Conservation (phyloP, 2,113 vertebrate species). For the Catharus minimus region DNA sequence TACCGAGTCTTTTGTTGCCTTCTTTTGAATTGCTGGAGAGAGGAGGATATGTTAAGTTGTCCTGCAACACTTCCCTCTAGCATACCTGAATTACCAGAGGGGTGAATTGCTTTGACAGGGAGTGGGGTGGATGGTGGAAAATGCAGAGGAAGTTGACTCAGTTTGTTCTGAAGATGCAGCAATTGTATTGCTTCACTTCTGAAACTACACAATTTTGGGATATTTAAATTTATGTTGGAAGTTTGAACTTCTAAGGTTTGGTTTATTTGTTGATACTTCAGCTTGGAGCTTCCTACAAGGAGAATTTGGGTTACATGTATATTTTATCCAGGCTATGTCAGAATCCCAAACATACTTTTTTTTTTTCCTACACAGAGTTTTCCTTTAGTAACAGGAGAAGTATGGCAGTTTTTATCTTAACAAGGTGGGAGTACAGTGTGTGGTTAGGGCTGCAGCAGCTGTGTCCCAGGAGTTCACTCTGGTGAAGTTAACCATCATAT, state of each 20-base stretch:
- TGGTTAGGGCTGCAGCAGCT: neutral
- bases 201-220: neutral
- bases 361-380: neutral
- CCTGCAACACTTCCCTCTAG: neutral
- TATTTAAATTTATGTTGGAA: neutral
- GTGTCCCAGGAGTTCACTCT: neutral
- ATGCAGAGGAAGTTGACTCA: neutral
- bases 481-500: neutral
- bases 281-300: neutral
- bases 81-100: neutral
- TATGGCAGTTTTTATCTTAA: neutral
- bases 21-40: neutral
- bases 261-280: neutral
- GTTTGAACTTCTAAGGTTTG: neutral
- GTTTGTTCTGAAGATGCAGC: neutral
- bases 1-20: constrained; percentile 22
- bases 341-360: neutral
- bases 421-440: rapidly evolving
- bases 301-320: neutral
- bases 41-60: neutral
- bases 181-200: neutral
- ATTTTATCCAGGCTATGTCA: neutral
- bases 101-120: neutral
- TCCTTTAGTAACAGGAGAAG: neutral
- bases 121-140: neutral